phyloP scores from a whole-genome alignment of 2,797 vertebrate genomes.

The Remorina albescens region DNA sequence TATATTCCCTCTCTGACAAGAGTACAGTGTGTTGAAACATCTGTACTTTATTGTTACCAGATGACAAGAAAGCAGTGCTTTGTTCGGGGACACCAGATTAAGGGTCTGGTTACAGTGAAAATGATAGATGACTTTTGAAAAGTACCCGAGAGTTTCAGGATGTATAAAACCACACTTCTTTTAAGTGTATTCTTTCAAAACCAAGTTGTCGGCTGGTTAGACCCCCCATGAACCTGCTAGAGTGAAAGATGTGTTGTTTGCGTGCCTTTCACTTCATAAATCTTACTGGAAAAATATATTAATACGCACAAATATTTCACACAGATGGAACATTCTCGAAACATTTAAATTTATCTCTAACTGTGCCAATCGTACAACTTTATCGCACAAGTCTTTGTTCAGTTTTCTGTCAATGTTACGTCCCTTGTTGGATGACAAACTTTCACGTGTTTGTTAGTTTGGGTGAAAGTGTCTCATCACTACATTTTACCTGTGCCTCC shows the following conservation, averaged over 20 bases:
- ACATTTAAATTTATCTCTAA: not conserved
- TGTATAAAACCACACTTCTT: constrained; percentile 4
- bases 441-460: not conserved
- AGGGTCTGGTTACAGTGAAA: constrained; percentile 15
- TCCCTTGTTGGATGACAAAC: not conserved
- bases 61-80: constrained; percentile 31
- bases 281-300: not conserved
- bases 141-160: not conserved
- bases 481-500: constrained; percentile 52
- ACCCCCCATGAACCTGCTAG: not conserved
- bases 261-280: not conserved
- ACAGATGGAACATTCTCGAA: not conserved
- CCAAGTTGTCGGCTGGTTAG: not conserved
- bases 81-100: constrained; percentile 14
- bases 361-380: not conserved
- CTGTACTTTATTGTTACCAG: constrained; percentile 44
- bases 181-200: constrained; percentile 6
- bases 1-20: constrained; percentile 8
- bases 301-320: not conserved
- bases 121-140: constrained; percentile 14
- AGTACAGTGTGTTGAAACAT: constrained; percentile 29
- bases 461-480: constrained; percentile 23
- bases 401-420: not conserved
- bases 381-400: not conserved
- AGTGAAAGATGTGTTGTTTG: not conserved